These are phyloP conservation scores for Hippocampus barbouri DNA, from an alignment of 2,113 vertebrate species.

Conservation along the genomic window DNA sequence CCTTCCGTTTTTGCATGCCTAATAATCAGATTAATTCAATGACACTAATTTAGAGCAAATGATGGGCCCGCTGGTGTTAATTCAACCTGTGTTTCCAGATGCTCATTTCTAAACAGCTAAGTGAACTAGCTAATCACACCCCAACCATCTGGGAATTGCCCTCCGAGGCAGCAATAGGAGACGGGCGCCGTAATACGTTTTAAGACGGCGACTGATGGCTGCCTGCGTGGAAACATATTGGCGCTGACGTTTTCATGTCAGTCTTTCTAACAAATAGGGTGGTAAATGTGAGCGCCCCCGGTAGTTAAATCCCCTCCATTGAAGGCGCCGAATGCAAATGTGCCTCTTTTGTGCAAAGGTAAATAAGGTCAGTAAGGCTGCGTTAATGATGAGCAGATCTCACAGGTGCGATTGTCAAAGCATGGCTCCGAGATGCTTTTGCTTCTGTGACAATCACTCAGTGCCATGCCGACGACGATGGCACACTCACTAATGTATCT, in stretches of 20 bases:
- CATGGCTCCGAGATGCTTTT: conserved; percentile 58
- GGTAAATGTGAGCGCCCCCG: conserved; percentile 59
- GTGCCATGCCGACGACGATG: conserved; percentile 71
- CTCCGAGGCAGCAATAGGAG: conserved; percentile 62
- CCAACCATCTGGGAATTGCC: conserved; percentile 70
- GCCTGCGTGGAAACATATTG: conserved; percentile 57
- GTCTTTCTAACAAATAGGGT: conserved; percentile 52
- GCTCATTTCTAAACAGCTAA: conserved; percentile 70
- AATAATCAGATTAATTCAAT: conserved; percentile 78
- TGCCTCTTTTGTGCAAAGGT: conserved; percentile 75
- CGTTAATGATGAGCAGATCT: conserved; percentile 75
- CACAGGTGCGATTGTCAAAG: conserved; percentile 76
- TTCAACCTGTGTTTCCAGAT: conserved; percentile 76
- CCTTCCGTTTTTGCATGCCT: conserved; percentile 66
- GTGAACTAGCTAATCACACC: conserved; percentile 69
- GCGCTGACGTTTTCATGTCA: conserved; percentile 48
- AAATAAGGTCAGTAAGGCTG: conserved; percentile 77
- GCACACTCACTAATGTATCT: conserved; percentile 73
- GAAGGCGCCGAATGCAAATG: conserved; percentile 73
- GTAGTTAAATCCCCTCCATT: conserved; percentile 76
- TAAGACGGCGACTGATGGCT: conserved; percentile 57
- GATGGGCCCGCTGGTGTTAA: conserved; percentile 67
- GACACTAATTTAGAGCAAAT: conserved; percentile 72
- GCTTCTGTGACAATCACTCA: conserved; percentile 67
- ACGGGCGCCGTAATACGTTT: conserved; percentile 55